phyloP scores from a whole-genome alignment of 2,113 vertebrate genomes.

The Phasianus colchicus region DNA sequence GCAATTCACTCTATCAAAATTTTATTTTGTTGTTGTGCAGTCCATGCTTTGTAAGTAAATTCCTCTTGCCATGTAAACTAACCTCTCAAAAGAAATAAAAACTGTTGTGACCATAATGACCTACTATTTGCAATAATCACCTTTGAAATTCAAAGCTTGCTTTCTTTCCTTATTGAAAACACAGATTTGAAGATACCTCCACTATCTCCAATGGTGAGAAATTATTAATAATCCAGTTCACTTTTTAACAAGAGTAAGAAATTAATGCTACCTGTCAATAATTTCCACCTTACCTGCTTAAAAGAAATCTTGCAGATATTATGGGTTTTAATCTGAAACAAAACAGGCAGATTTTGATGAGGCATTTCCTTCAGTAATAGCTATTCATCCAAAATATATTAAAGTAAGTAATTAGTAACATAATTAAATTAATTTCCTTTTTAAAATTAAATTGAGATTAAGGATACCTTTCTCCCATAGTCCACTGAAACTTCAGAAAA shows the following conservation, averaged over 20 bases:
- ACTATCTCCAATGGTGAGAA: neutral
- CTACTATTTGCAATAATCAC: neutral
- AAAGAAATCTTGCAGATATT: conserved; percentile 33
- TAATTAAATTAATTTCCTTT: conserved; percentile 28
- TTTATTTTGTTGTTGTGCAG: neutral
- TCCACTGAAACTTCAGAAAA: neutral
- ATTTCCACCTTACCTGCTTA: conserved; percentile 25
- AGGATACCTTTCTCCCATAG: neutral
- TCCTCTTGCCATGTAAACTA: neutral
- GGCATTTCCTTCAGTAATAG: neutral
- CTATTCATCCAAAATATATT: conserved; percentile 22
- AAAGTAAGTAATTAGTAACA: neutral
- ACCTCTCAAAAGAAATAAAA: conserved; percentile 14
- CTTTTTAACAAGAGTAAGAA: conserved; percentile 22
- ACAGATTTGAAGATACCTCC: neutral
- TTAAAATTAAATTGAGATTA: neutral
- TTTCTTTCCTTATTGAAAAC: neutral
- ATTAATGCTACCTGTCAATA: neutral
- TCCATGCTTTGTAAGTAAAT: neutral
- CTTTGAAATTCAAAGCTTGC: neutral
- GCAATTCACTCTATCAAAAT: neutral
- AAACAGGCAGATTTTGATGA: conserved; percentile 36
- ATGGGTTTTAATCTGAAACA: conserved; percentile 22
- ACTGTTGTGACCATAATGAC: neutral
- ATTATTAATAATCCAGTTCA: conserved; percentile 19